Percentiles rank a stretch among this genome's conserved stretches.
Conservation (phyloP, 2,113 vertebrate species). For the Myotis yumanensis region DNA sequence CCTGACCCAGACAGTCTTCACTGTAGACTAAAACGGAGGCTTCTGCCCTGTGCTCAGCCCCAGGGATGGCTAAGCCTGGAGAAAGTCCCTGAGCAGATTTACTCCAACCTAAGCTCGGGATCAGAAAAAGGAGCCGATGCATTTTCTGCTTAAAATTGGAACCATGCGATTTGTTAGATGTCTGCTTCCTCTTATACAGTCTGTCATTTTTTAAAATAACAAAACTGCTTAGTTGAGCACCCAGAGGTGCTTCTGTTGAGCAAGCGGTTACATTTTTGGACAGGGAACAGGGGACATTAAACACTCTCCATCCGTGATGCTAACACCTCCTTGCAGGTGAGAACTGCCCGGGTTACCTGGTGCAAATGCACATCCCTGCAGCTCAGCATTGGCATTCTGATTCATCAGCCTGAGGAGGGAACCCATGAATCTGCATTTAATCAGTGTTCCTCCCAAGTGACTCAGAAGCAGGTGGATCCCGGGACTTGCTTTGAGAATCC, state of each 20-base stretch:
- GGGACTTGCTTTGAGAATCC: neutral
- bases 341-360: neutral
- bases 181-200: neutral
- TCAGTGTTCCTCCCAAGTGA: neutral
- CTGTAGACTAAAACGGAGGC: neutral
- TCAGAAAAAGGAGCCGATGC: neutral
- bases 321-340: neutral
- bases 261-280: neutral
- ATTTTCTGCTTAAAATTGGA: conserved; percentile 36
- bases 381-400: neutral
- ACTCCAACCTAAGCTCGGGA: neutral
- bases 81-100: neutral
- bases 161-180: neutral
- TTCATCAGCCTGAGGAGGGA: neutral
- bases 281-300: neutral
- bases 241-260: neutral
- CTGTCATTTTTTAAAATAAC: neutral
- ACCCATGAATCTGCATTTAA: neutral
- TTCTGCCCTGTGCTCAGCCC: neutral
- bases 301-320: neutral
- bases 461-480: neutral
- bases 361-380: neutral
- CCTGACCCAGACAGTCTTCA: neutral
- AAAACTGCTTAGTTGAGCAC: neutral
- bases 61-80: neutral